Conservation (phyloP, 2,888 invertebrate genomes). For the Lasioglossum morio region DNA sequence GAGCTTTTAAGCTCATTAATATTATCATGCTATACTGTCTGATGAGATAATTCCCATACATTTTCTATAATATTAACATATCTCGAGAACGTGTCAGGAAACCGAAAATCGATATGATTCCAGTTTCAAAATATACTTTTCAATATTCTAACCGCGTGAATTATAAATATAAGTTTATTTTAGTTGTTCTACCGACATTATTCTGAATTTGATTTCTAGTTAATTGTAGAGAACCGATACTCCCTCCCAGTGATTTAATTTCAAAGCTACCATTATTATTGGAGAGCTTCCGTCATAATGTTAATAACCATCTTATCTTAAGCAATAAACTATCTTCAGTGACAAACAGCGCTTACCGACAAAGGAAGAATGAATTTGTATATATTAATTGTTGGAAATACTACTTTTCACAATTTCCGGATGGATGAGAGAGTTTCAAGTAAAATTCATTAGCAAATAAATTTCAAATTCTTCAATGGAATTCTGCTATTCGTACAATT, state of each 20-base stretch:
- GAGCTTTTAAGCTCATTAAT: too few species aligned
- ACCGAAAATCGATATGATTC: background rate
- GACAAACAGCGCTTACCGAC: background rate
- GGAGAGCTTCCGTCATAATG: background rate
- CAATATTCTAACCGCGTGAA: background rate
- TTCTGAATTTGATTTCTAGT: background rate
- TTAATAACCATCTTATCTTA: background rate
- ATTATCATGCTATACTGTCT: background rate
- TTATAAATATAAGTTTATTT: background rate
- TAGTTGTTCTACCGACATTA: background rate
- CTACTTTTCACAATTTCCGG: background rate
- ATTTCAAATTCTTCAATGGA: background rate
- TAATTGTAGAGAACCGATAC: background rate
- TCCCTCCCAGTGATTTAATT: too few species aligned
- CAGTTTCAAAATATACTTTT: background rate
- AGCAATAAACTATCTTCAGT: background rate
- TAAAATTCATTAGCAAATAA: background rate
- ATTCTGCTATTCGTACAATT: too few species aligned
- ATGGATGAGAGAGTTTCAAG: background rate
- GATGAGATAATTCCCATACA: background rate
- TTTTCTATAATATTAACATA: background rate
- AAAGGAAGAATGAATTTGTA: background rate
- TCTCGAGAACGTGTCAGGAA: background rate
- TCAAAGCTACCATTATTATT: background rate
- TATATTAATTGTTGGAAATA: background rate